Percentiles rank a stretch among this genome's conserved stretches.
Evolutionary conservation across 2,888 invertebrate species (phyloP).

Genomic region (Physocephala rufipes): DNA sequence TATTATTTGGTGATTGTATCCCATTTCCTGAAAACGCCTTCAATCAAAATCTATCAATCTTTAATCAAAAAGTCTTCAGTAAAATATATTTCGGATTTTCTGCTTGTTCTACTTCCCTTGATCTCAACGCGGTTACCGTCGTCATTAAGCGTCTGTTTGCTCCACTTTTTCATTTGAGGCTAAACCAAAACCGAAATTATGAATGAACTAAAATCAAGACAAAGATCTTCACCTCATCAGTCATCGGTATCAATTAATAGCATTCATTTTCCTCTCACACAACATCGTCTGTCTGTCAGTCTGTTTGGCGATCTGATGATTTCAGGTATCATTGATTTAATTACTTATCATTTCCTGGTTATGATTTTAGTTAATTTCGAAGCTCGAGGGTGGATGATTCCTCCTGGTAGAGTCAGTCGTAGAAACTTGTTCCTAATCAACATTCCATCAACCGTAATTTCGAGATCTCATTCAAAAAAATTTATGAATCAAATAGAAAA

Average conservation of each 20-base stretch:
- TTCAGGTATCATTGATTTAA: constrained; percentile 60
- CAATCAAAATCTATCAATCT: too few species aligned
- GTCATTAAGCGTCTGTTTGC: neutral
- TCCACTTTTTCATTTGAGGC: neutral
- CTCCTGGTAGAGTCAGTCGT: constrained; percentile 16
- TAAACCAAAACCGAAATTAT: constrained; percentile 37
- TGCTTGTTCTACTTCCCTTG: too few species aligned
- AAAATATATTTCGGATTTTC: too few species aligned
- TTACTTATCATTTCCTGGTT: constrained; percentile 66
- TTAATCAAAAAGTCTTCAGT: too few species aligned
- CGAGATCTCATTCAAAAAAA: constrained; percentile 29
- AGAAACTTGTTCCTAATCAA: too few species aligned
- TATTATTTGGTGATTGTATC: too few species aligned
- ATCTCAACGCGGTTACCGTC: too few species aligned
- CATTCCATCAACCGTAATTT: neutral
- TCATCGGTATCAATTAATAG: constrained; percentile 4
- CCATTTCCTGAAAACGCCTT: too few species aligned
- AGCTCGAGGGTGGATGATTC: constrained; percentile 33
- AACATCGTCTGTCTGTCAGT: neutral
- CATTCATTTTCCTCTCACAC: neutral
- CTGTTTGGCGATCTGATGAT: neutral
- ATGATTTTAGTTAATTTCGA: constrained; percentile 42
- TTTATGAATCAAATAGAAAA: too few species aligned
- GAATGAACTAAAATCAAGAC: too few species aligned
- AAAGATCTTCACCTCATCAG: neutral